Evolutionary conservation across 2,113 vertebrate species (phyloP).

Genomic region (Cercopithecus mona): DNA sequence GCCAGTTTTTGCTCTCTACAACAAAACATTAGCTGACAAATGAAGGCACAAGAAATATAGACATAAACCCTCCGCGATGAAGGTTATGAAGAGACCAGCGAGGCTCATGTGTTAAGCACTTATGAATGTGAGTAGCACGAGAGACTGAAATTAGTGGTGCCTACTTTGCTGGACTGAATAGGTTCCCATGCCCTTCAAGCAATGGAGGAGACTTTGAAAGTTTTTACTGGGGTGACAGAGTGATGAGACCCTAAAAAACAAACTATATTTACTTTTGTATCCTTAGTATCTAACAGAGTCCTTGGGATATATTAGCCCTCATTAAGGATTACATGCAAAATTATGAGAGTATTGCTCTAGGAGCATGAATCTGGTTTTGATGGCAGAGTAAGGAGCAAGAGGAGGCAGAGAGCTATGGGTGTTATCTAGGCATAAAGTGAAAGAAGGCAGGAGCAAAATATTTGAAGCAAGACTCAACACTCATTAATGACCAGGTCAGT

Average conservation of each 20-base stretch:
- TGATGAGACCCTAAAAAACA: background rate
- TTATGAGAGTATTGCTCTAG: background rate
- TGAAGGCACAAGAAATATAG: background rate
- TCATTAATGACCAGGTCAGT: background rate
- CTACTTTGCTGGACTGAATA: background rate
- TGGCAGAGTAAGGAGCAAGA: background rate
- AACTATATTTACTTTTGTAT: background rate
- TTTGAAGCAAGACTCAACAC: background rate
- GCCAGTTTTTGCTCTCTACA: background rate
- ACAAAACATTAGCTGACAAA: background rate
- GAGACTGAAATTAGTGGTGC: background rate
- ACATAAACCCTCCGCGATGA: fast-evolving
- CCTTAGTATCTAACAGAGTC: background rate
- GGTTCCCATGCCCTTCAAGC: background rate
- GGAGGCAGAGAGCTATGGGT: background rate
- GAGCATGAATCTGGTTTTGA: background rate
- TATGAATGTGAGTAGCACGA: background rate
- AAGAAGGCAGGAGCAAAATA: background rate
- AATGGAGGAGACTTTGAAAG: background rate
- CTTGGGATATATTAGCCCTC: background rate
- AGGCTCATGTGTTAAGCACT: background rate
- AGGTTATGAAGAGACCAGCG: background rate
- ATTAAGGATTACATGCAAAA: background rate
- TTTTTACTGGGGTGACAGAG: background rate
- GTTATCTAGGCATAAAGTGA: background rate